A percentile compares a stretch with the other conserved stretches of the same genome.
These are phyloP conservation scores for Lingula anatina DNA, from an alignment of 2,888 invertebrate genomes.

Conservation along the genomic window DNA sequence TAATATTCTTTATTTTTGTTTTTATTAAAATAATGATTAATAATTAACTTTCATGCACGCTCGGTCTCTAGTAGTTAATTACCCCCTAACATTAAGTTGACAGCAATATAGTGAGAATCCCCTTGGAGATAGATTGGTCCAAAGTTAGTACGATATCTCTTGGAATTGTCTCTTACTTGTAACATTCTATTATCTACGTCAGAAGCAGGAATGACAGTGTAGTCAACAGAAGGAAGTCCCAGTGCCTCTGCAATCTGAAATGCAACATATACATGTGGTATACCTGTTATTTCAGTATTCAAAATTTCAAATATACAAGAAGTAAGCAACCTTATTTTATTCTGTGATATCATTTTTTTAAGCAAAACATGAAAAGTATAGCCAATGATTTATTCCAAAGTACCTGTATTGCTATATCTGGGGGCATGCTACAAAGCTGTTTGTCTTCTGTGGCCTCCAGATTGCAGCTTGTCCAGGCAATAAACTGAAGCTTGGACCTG, in stretches of 20 bases:
- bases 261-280: neutral
- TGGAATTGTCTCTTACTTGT: conserved; percentile 19
- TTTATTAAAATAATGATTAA: too few species aligned
- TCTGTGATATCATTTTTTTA: neutral
- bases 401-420: conserved; percentile 44
- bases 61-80: too few species aligned
- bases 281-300: too few species aligned
- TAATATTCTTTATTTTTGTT: too few species aligned
- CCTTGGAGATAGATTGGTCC: too few species aligned
- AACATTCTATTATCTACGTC: conserved; percentile 38
- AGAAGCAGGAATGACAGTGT: conserved; percentile 29
- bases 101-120: neutral
- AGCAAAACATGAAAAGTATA: too few species aligned
- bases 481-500: conserved; percentile 41
- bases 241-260: conserved; percentile 26
- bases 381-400: too few species aligned
- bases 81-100: too few species aligned
- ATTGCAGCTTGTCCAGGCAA: conserved; percentile 43
- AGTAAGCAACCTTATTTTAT: neutral
- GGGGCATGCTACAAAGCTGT: conserved; percentile 34
- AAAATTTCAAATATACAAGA: neutral
- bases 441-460: conserved; percentile 23
- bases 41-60: too few species aligned
- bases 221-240: conserved; percentile 36
- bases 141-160: too few species aligned